phyloP scores from a whole-genome alignment of 2,113 vertebrate genomes.

The Isurus oxyrinchus region DNA sequence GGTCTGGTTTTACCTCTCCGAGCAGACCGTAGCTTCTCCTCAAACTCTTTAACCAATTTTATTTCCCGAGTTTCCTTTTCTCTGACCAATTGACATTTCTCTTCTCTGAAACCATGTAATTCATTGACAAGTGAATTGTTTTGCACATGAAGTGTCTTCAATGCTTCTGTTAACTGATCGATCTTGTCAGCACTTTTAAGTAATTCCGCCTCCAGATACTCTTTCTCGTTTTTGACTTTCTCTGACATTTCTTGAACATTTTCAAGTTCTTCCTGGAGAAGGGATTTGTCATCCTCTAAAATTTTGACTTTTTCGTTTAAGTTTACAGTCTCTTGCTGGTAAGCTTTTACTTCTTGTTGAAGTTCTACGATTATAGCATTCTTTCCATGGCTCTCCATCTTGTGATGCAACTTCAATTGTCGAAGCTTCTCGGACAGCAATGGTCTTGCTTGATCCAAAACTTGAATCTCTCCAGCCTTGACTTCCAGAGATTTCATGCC shows the following conservation, averaged over 20 bases:
- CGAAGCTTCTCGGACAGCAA: constrained; percentile 49
- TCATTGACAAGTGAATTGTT: constrained; percentile 59
- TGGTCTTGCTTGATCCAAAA: constrained; percentile 55
- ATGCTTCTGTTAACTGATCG: constrained; percentile 60
- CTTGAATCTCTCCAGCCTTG: constrained; percentile 51
- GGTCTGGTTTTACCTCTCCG: constrained; percentile 65
- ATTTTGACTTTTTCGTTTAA: constrained; percentile 72
- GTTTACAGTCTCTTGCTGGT: constrained; percentile 56
- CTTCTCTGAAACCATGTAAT: constrained; percentile 57
- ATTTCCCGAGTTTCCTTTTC: constrained; percentile 71
- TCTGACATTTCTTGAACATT: constrained; percentile 67
- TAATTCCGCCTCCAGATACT: constrained; percentile 70
- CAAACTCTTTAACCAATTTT: constrained; percentile 63
- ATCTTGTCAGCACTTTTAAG: constrained; percentile 67
- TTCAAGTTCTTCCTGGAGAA: constrained; percentile 77
- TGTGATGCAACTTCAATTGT: constrained; percentile 48
- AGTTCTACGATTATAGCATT: constrained; percentile 52
- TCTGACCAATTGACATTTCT: constrained; percentile 50
- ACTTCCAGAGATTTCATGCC: constrained; percentile 57
- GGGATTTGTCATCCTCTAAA: constrained; percentile 73
- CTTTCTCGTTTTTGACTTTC: constrained; percentile 75
- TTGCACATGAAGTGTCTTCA: constrained; percentile 57
- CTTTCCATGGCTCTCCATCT: constrained; percentile 51
- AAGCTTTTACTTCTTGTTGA: constrained; percentile 47
- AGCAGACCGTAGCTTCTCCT: constrained; percentile 68